Evolutionary conservation across 2,888 invertebrate species (phyloP), one percentile per base, ranked within the genome.

Genomic region (Trypoxylon attenuatum): DNA sequence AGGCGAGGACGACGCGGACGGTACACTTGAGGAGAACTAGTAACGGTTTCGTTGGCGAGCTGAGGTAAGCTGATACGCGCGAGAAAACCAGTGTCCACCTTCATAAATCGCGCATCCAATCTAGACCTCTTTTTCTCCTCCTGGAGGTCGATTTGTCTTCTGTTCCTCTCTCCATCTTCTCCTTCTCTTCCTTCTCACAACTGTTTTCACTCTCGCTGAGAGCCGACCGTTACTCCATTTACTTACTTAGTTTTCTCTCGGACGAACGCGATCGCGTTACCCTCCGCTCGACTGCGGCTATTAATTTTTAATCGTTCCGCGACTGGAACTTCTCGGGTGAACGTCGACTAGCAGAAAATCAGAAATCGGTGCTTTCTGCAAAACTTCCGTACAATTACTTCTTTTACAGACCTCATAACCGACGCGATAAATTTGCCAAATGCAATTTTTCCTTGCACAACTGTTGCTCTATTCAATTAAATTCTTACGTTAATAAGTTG

Each of bases 31-130:
- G n/a, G n/a, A n/a, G 5, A 10, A 8, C 33, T 4, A 33, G 56
- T 61, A 68, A 59, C 59, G 41, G 58, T 47, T 54, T 41, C 68
- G 27, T 62, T 50, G 50, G 67, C 59, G 52, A 61, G 58, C 39
- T 29, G 5, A 41, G 38, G 51, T 69, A 69, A 72, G n/a, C 46
- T 38, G 57, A 73, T 69, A 73, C 18, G 60, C 53, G 56, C 58
- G 63, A 59, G 59, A 65, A 71, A 58, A 71, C 3, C 45, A 5
- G 23, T 29, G 42, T 54, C 38, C 29, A 38, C 25, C 43, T 33
- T 33, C 33, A 43, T 68, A 59, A 68, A 70, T 60, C 33, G 33
- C 13, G 13, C 2, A 13, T 63, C 58, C 49, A 46, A 21, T 39
- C 43, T 21, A 27, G n/a, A 16, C 23, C 42, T 16, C 25, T 25